A percentile compares a stretch with the other conserved stretches of the same genome.
These are phyloP conservation scores for Rousettus madagascariensis DNA, from an alignment of 2,797 vertebrate genomes.

Conservation along the genomic window DNA sequence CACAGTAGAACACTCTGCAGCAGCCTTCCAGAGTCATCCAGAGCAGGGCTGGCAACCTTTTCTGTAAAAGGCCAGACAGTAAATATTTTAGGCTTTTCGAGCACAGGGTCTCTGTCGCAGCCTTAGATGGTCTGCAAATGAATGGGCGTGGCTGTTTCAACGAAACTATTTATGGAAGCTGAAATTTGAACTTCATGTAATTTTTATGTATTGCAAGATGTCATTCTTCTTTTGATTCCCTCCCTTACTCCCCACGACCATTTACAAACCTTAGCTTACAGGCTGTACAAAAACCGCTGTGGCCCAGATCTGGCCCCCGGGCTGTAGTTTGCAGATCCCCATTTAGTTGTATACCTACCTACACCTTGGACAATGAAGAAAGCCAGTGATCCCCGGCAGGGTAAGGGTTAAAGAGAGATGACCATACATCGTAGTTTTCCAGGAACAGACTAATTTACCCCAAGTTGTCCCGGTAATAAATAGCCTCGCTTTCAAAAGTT, in stretches of 20 bases:
- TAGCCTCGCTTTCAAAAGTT: not conserved
- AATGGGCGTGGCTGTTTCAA: not conserved
- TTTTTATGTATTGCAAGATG: not conserved
- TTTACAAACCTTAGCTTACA: not conserved
- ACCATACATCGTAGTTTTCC: not conserved
- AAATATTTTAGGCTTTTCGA: not conserved
- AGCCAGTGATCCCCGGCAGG: not conserved
- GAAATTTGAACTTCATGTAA: not conserved
- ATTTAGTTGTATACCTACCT: rapidly evolving
- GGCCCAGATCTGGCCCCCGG: not conserved
- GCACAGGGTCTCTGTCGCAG: not conserved
- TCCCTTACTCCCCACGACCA: no score
- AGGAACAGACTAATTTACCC: not conserved
- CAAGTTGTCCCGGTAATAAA: not conserved
- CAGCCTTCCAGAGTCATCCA: no score
- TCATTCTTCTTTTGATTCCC: not conserved
- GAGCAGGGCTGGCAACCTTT: not conserved
- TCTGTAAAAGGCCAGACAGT: not conserved
- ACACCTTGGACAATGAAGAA: not conserved
- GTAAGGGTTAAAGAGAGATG: not conserved
- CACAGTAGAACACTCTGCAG: no score
- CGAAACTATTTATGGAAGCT: not conserved
- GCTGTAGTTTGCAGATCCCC: not conserved
- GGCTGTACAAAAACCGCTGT: not conserved
- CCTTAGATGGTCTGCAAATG: not conserved